Evolutionary conservation across 2,888 invertebrate genomes (phyloP).

Genomic region (Agrenia bidenticulata): DNA sequence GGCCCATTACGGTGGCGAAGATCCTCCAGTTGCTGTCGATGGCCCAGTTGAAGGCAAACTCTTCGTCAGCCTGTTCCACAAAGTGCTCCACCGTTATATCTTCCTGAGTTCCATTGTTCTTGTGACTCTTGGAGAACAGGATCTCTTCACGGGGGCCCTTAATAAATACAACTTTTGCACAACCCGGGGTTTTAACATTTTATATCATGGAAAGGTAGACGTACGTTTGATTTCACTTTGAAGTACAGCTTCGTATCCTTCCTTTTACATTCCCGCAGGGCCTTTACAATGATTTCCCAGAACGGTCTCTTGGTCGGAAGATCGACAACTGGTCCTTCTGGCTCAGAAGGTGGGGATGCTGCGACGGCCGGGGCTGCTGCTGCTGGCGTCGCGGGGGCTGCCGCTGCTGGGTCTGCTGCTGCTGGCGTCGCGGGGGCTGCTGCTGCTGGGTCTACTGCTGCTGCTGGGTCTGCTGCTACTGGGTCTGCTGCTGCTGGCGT

Average conservation of each 20-base stretch:
- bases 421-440: not conserved
- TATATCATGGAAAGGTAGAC: not conserved
- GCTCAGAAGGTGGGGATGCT: not conserved
- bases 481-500: not conserved
- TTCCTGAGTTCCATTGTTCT: not conserved
- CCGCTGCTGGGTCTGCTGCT: not conserved
- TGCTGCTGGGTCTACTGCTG: not conserved
- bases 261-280: constrained; percentile 19
- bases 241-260: not conserved
- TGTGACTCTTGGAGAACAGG: too few species aligned
- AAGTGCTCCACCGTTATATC: constrained; percentile 10
- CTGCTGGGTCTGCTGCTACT: not conserved
- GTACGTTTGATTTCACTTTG: not conserved
- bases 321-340: not conserved
- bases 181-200: not conserved
- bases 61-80: constrained; percentile 37
- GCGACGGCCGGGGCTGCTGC: not conserved
- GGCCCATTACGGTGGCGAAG: constrained; percentile 37
- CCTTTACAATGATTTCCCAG: constrained; percentile 31
- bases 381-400: not conserved
- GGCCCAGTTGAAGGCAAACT: constrained; percentile 40
- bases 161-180: too few species aligned
- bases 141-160: too few species aligned
- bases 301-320: constrained; percentile 14
- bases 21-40: constrained; percentile 39